phyloP scores from a whole-genome alignment of 2,888 invertebrate species.

The Brachylomia viminalis region DNA sequence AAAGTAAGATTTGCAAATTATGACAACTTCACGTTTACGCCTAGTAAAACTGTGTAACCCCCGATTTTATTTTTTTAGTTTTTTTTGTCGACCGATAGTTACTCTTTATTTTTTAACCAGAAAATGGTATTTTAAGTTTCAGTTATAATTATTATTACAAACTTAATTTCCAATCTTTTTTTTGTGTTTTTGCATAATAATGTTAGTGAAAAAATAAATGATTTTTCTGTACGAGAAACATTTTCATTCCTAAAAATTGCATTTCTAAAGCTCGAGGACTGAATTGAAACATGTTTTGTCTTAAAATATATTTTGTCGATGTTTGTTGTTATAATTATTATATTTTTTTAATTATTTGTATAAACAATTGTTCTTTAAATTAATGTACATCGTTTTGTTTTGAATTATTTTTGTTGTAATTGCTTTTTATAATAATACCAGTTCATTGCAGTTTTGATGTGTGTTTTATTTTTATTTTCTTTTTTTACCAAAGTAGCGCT shows the following conservation, averaged over 20 bases:
- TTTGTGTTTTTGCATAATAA: constrained; percentile 87
- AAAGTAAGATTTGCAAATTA: constrained; percentile 86
- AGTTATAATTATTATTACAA: constrained; percentile 75
- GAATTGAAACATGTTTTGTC: constrained; percentile 90
- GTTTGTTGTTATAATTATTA: constrained; percentile 91
- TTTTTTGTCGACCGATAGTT: constrained; percentile 77
- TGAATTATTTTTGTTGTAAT: constrained; percentile 94
- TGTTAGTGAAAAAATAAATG: constrained; percentile 80
- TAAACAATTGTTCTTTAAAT: constrained; percentile 94
- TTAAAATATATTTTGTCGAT: constrained; percentile 91
- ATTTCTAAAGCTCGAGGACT: constrained; percentile 89
- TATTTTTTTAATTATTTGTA: constrained; percentile 93
- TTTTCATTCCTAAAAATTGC: constrained; percentile 89
- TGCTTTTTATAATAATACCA: constrained; percentile 94
- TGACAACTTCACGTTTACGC: constrained; percentile 84
- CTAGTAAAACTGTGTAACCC: constrained; percentile 72
- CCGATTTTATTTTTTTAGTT: constrained; percentile 72
- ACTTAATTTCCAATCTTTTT: constrained; percentile 69
- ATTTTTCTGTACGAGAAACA: constrained; percentile 78
- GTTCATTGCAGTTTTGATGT: constrained; percentile 93
- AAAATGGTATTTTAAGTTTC: constrained; percentile 83
- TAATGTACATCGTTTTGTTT: constrained; percentile 95
- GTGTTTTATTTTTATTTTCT: constrained; percentile 90
- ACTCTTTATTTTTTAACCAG: constrained; percentile 78
- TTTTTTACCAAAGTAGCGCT: constrained; percentile 86